A percentile compares a stretch with the other conserved stretches of the same genome.
These are phyloP conservation scores for Ophraella communa DNA, from an alignment of 2,888 invertebrate genomes.

Conservation along the genomic window DNA sequence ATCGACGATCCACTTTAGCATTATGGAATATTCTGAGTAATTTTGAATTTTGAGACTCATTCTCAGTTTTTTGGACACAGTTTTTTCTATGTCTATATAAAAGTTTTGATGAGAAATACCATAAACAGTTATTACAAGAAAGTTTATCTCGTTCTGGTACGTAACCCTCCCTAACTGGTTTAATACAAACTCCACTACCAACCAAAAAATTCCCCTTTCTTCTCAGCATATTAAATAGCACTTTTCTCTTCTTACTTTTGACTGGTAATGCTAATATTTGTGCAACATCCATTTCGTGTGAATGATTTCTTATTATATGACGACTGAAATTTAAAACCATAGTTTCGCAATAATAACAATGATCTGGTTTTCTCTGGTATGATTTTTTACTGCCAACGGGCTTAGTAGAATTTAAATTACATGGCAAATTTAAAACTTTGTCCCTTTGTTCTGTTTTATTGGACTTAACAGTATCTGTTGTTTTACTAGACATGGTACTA, in stretches of 20 bases:
- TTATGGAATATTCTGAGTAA: not conserved
- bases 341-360: constrained; percentile 24
- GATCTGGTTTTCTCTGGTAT: constrained; percentile 4
- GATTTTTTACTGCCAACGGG: not conserved
- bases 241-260: constrained; percentile 18
- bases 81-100: constrained; percentile 27
- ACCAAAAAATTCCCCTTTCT: constrained; percentile 24
- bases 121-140: constrained; percentile 28
- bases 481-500: not conserved
- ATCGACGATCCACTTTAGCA: constrained; percentile 19
- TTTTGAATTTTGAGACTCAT: not conserved
- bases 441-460: not conserved
- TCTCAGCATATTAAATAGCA: constrained; percentile 7
- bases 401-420: not conserved
- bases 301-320: constrained; percentile 23
- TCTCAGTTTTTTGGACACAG: constrained; percentile 1
- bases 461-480: not conserved
- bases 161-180: constrained; percentile 9
- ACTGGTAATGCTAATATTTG: constrained; percentile 18
- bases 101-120: constrained; percentile 30
- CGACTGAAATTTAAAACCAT: constrained; percentile 25
- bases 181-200: not conserved
- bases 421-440: not conserved
- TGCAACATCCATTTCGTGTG: constrained; percentile 19
- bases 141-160: not conserved